Base-by-base conservation (phyloP, 2,888 invertebrate genomes). In the Ashinkailepas kermadecensis region DNA sequence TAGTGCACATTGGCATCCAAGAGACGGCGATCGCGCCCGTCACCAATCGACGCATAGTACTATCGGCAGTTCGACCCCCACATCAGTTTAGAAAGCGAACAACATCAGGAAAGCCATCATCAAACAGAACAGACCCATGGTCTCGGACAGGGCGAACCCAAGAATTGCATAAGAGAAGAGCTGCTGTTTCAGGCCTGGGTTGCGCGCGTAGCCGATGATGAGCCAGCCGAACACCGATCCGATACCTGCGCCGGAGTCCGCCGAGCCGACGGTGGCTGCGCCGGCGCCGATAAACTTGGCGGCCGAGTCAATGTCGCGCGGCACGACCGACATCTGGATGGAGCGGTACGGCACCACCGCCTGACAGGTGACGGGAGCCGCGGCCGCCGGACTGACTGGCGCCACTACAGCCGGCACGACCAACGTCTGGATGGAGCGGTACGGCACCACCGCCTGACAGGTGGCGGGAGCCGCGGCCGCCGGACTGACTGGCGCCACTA, bases 281-380 rank as follows among this genome's bases (percentile, higher is more conserved):
- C 99, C 99, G 90, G 99, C 98, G 89, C 99, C 99, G 90, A 99
- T 99, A 90, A 98, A 99, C 92, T 99, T 99, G 89, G 99, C 99
- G 87, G 99, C 99, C 85, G 98, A 97, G 91, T 99, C 99, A 91
- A 99, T 99, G 90, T 99, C 99, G 89, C 95, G 93, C 86, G 93
- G 92, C 86, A 95, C 92, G 85, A 93, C 91, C 86, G 95, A 93
- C 86, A 96, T 96, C n/a, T n/a, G n/a, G n/a, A n/a, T n/a, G n/a
- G n/a, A n/a, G n/a, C n/a, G n/a, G n/a, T n/a, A n/a, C n/a, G n/a
- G n/a, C n/a, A n/a, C n/a, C n/a, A n/a, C n/a, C n/a, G n/a, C n/a
- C n/a, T n/a, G n/a, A n/a, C n/a, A n/a, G n/a, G n/a, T n/a, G n/a
- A n/a, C n/a, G n/a, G n/a, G n/a, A n/a, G n/a, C n/a, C n/a, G n/a